Percentiles rank a stretch among this genome's conserved stretches.
Conservation (phyloP, 2,888 invertebrate genomes). For the Hoplodrina blanda region DNA sequence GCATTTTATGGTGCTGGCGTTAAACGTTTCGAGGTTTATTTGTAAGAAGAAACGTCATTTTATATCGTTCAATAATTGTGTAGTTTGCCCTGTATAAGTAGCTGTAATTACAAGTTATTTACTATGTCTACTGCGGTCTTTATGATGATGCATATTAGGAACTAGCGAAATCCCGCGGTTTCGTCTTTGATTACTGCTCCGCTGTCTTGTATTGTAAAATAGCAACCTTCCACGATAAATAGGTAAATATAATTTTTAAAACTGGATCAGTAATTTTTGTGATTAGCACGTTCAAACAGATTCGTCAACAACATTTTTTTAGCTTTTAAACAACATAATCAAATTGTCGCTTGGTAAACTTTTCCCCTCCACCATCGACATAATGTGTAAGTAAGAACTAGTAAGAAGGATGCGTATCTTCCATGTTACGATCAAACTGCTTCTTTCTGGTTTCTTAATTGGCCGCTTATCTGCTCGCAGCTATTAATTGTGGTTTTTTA, state of each 20-base stretch:
- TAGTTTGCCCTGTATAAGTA: slow-evolving; percentile 12
- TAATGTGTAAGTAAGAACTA: background rate
- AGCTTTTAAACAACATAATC: no score
- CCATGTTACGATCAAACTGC: slow-evolving; percentile 57
- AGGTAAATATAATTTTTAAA: no score
- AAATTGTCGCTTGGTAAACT: no score
- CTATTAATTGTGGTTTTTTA: slow-evolving; percentile 65
- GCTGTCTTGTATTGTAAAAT: no score
- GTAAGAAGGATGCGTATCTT: slow-evolving; percentile 36
- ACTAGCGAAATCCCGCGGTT: background rate
- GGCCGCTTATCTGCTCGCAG: slow-evolving; percentile 59
- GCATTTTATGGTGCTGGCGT: slow-evolving; percentile 31
- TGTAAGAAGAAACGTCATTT: slow-evolving; percentile 9
- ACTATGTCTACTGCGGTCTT: background rate
- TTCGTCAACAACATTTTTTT: no score
- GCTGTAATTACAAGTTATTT: background rate
- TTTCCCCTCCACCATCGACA: no score
- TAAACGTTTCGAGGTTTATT: slow-evolving; percentile 20
- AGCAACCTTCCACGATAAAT: no score
- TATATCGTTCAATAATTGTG: slow-evolving; percentile 15
- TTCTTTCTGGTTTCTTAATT: slow-evolving; percentile 71
- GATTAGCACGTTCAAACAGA: no score
- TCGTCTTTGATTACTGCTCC: no score
- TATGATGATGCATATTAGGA: background rate
- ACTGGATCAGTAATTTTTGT: no score